These are phyloP conservation scores for Pogoniulus pusillus DNA, from an alignment of 2,797 vertebrate genomes.

Conservation along the genomic window DNA sequence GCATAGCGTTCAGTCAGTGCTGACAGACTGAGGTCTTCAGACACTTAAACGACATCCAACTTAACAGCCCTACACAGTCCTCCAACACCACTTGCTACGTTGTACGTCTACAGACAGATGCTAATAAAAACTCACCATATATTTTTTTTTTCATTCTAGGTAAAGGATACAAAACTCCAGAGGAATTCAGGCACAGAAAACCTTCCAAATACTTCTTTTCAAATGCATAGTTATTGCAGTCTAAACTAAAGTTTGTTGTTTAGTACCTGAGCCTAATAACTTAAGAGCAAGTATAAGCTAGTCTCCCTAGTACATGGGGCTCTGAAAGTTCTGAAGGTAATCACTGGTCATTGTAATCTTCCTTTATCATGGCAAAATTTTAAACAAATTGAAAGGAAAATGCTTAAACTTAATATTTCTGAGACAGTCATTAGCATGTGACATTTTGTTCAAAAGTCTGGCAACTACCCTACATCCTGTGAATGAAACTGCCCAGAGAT, in stretches of 20 bases:
- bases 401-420: neutral
- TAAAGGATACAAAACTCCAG: neutral
- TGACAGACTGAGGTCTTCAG: neutral
- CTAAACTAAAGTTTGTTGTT: neutral
- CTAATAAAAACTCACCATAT: neutral
- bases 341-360: neutral
- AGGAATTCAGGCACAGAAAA: neutral
- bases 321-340: neutral
- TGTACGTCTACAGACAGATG: neutral
- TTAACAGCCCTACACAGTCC: neutral
- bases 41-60: neutral
- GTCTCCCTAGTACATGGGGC: neutral
- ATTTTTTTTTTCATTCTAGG: neutral
- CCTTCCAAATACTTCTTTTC: neutral
- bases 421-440: neutral
- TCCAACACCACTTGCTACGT: neutral
- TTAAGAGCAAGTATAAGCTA: neutral
- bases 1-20: neutral
- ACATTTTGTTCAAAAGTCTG: neutral
- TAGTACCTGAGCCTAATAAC: neutral
- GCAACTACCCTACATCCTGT: neutral
- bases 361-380: neutral
- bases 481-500: neutral
- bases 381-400: slow-evolving; percentile 25
- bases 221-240: neutral